Base-by-base conservation (phyloP, 2,113 vertebrate genomes). In the Sterna hirundo region DNA sequence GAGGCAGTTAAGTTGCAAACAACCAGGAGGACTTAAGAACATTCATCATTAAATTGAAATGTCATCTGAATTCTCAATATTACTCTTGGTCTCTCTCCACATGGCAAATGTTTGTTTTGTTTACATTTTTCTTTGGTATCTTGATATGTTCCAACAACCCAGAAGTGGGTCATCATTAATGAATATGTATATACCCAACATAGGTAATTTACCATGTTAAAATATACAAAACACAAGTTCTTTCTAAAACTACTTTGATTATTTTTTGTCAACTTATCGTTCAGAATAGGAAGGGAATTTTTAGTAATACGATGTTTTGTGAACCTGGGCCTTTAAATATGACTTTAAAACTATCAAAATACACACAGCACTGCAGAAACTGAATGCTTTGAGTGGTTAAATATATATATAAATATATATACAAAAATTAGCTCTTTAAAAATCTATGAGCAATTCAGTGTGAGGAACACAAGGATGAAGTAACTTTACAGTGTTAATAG, bases 401-500 rank as follows among this genome's bases (percentile, higher is more conserved):
- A 88, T 80, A 62, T 74, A 42, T 34, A 47, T 29, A 54, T 40
- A 54, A n/a, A n/a, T n/a, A n/a, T 20, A 27, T 23, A 44, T 69
- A 64, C 10, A 40, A 27, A 9, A 3, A 54, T 52, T 89, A 51
- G 15, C 46, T 57, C 68, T 90, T 57, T 77, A 86, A 86, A 93
- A 70, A 49, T 61, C 47, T 26, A 2, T 57, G 9, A 83, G 14
- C 32, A 85, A 91, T 70, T 75, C 51, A 29, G 12, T 60, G 55
- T 86, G 70, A 87, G 42, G 54, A 91, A 20, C 55, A 80, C 26
- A 36, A 29, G 26, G 64, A 40, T 83, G 66, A 83, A 94, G 23
- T 44, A 78, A 74, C 38, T 96, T 94, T 62, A 75, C 66, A 90
- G 60, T 94, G 89, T 90, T 96, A 96, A 94, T 79, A 55, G 77